A percentile compares a stretch with the other conserved stretches of the same genome.
Evolutionary conservation across 2,888 invertebrate genomes (phyloP).

Genomic region (Pseudeuparius sepicola): DNA sequence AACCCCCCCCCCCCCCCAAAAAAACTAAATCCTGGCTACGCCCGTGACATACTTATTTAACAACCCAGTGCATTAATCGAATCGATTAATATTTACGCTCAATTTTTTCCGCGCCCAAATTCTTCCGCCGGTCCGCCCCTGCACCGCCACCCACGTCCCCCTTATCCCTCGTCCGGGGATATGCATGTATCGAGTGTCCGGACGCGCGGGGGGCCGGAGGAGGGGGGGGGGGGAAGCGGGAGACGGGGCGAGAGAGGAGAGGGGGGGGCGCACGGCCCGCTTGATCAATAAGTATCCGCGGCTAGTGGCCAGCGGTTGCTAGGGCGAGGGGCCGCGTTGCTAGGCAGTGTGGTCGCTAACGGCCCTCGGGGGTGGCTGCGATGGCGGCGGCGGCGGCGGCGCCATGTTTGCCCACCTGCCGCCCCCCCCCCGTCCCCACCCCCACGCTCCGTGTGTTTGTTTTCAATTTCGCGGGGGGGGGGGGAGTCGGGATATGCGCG

Average conservation of each 20-base stretch:
- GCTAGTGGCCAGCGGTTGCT: constrained; percentile 45
- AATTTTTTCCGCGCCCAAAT: too few relatives aligned
- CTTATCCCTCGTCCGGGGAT: constrained; percentile 25
- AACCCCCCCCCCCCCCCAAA: too few relatives aligned
- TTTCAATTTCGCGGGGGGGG: too few relatives aligned
- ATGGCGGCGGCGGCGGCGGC: constrained; percentile 34
- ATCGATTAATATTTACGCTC: too few relatives aligned
- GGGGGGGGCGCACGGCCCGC: constrained; percentile 27
- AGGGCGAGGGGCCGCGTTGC: constrained; percentile 43
- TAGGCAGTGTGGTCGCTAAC: constrained; percentile 44
- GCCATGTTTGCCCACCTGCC: constrained; percentile 42
- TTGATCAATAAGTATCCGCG: constrained; percentile 45
- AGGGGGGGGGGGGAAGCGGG: constrained; percentile 15
- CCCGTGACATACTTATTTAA: too few relatives aligned
- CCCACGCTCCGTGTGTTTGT: constrained; percentile 38
- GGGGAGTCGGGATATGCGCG: too few relatives aligned
- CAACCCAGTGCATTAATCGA: too few relatives aligned
- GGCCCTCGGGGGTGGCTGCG: constrained; percentile 42
- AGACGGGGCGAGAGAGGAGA: constrained; percentile 13
- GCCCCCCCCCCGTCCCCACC: too few relatives aligned
- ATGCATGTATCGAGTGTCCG: constrained; percentile 32
- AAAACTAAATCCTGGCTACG: too few relatives aligned
- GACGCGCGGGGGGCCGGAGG: constrained; percentile 20
- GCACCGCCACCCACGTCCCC: too few relatives aligned
- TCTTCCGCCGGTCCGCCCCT: too few relatives aligned